Evolutionary conservation across 2,888 invertebrate genomes (phyloP).

Genomic region (Drosophila hamatofila): DNA sequence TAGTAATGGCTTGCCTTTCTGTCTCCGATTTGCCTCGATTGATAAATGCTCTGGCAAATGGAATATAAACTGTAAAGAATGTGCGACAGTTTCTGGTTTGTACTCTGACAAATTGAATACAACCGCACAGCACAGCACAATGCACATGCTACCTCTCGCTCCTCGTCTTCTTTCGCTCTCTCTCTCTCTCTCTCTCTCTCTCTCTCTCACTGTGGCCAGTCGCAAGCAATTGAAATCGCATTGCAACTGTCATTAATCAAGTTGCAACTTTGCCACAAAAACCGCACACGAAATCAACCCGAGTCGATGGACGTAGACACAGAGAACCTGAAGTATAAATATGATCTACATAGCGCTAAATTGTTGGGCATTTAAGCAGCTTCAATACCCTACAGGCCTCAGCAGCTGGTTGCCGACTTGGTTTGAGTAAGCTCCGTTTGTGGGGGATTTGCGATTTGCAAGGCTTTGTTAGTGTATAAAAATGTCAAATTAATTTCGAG

Average conservation of each 20-base stretch:
- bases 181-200: background rate
- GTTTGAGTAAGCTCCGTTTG: conserved; percentile 1
- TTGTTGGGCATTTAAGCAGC: conserved; percentile 38
- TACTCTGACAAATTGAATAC: conserved; percentile 52
- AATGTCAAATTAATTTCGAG: conserved; percentile 62
- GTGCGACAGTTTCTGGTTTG: conserved; percentile 50
- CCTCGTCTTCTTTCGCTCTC: background rate
- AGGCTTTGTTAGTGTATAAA: conserved; percentile 53
- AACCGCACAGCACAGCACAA: conserved; percentile 38
- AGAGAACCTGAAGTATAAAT: conserved; percentile 1
- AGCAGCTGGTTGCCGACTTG: background rate
- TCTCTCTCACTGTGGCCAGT: conserved; percentile 10
- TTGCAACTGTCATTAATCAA: conserved; percentile 69
- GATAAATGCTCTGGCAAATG: conserved; percentile 50
- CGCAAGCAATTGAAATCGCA: conserved; percentile 61
- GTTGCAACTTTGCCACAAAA: conserved; percentile 54
- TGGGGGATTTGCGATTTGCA: conserved; percentile 24
- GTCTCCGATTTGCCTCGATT: conserved; percentile 24
- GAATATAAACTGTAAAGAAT: conserved; percentile 37
- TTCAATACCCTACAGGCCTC: conserved; percentile 19
- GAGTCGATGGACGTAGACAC: conserved; percentile 19
- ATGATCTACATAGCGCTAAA: conserved; percentile 28
- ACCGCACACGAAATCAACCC: conserved; percentile 43
- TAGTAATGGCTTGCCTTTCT: conserved; percentile 13
- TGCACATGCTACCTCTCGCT: conserved; percentile 10